phyloP scores from a whole-genome alignment of 2,797 vertebrate species.

The Cirrhinus mrigala region DNA sequence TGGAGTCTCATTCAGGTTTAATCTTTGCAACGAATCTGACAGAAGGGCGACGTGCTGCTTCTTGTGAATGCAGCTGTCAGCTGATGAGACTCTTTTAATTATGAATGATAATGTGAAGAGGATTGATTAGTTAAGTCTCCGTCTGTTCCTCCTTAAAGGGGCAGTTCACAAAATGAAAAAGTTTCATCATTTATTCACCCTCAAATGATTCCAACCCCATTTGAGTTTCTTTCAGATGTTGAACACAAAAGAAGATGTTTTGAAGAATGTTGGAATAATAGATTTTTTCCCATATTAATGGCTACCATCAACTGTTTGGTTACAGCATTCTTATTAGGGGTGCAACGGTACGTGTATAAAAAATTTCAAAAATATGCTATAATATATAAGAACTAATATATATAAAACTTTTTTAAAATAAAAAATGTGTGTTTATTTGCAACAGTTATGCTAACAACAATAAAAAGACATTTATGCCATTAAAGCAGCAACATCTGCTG shows the following conservation, averaged over 20 bases:
- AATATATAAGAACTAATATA: no score
- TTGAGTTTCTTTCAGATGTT: background rate
- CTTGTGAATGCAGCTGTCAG: slow-evolving; percentile 19
- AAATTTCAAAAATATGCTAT: no score
- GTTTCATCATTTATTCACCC: background rate
- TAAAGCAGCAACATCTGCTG: no score
- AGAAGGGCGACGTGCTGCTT: background rate
- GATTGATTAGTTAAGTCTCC: background rate
- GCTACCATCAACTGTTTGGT: background rate
- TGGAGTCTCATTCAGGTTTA: background rate
- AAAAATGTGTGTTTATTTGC: no score
- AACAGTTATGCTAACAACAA: no score
- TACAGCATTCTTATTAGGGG: background rate
- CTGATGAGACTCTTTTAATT: slow-evolving; percentile 18
- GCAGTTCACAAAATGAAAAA: background rate
- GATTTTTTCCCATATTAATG: background rate
- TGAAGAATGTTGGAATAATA: background rate
- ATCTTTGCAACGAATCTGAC: background rate
- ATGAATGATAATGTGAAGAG: slow-evolving; percentile 34
- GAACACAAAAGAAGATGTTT: background rate
- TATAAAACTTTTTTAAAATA: no score
- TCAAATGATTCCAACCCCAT: background rate
- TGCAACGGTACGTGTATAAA: no score
- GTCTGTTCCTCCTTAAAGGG: background rate
- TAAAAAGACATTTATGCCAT: no score